These are phyloP conservation scores for Catocala sponsa DNA, from an alignment of 2,888 invertebrate species.

Conservation along the genomic window DNA sequence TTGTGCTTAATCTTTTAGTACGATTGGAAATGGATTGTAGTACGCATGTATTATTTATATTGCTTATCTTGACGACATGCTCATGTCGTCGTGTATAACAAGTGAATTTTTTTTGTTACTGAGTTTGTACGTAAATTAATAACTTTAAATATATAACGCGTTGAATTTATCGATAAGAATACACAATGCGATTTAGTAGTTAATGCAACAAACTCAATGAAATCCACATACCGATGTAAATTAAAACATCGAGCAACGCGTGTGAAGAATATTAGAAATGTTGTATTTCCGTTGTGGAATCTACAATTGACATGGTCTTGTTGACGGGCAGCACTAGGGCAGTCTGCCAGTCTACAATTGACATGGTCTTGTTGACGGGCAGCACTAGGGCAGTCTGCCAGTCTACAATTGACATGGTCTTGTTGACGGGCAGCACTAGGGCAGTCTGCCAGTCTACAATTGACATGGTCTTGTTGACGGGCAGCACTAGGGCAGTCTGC, in stretches of 20 bases:
- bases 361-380: constrained; percentile 28
- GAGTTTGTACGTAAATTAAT: neutral
- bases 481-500: constrained; percentile 36
- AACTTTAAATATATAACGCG: constrained; percentile 1
- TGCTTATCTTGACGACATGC: constrained; percentile 8
- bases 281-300: constrained; percentile 23
- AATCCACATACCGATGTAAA: neutral
- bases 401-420: constrained; percentile 23
- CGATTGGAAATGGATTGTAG: neutral
- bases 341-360: constrained; percentile 40
- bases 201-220: neutral
- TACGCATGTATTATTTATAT: neutral
- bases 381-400: constrained; percentile 41
- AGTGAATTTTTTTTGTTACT: neutral
- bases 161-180: constrained; percentile 2
- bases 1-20: neutral
- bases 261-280: neutral
- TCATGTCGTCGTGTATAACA: neutral
- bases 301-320: constrained; percentile 17
- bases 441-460: constrained; percentile 41
- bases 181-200: neutral
- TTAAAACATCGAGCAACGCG: neutral
- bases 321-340: constrained; percentile 31
- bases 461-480: constrained; percentile 28
- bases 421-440: constrained; percentile 30